Percentiles rank a stretch among this genome's conserved stretches.
Evolutionary conservation across 2,888 invertebrate genomes (phyloP).

Genomic region (Cosmia trapezina): DNA sequence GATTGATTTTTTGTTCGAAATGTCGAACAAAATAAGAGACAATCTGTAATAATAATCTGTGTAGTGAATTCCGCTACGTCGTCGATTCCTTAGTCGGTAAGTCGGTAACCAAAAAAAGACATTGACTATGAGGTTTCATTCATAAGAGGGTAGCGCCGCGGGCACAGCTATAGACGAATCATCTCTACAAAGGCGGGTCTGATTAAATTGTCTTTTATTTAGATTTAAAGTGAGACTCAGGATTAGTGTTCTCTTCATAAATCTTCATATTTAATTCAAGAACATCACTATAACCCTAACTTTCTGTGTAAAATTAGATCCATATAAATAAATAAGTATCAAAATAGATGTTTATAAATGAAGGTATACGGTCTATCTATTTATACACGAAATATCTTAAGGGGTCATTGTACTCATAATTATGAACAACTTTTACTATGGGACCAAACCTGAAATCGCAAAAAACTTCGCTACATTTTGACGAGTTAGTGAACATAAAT

Average conservation of each 20-base stretch:
- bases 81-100: background rate
- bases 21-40: no score
- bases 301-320: background rate
- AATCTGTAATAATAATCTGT: no score
- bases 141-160: background rate
- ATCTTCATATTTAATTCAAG: slow-evolving; percentile 36
- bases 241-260: slow-evolving; percentile 12
- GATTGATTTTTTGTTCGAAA: no score
- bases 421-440: no score
- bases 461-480: no score
- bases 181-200: background rate
- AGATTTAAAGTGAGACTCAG: background rate
- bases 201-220: slow-evolving; percentile 24
- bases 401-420: no score
- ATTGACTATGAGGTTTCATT: background rate
- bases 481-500: no score
- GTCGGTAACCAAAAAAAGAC: background rate
- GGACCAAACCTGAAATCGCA: no score
- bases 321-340: slow-evolving; percentile 16
- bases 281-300: background rate
- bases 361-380: background rate
- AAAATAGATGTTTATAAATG: slow-evolving; percentile 28
- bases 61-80: no score
- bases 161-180: background rate
- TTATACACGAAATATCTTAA: no score